phyloP scores from a whole-genome alignment of 2,113 vertebrate genomes.

The Butorides virescens region DNA sequence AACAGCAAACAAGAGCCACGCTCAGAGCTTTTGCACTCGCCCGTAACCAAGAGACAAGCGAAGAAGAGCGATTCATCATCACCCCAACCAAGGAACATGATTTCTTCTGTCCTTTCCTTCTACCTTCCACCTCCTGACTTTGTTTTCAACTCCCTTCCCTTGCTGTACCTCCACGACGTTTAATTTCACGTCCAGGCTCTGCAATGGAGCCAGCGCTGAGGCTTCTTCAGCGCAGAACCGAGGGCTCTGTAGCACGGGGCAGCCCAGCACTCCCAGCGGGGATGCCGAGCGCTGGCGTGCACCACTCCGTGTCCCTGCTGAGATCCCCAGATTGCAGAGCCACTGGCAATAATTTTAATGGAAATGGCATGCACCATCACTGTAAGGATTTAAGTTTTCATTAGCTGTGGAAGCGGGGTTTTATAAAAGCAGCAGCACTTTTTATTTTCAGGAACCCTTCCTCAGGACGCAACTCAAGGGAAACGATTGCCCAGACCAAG shows the following conservation, averaged over 20 bases:
- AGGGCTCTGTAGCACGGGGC: background rate
- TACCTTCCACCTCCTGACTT: background rate
- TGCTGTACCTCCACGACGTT: background rate
- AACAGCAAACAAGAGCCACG: background rate
- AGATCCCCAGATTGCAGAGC: background rate
- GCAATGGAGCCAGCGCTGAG: background rate
- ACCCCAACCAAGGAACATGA: background rate
- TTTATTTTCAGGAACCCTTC: background rate
- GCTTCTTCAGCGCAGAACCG: background rate
- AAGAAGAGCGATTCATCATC: background rate
- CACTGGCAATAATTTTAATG: background rate
- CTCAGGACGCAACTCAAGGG: background rate
- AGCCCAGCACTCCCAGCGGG: background rate
- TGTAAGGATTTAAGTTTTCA: background rate
- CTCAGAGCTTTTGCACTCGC: background rate
- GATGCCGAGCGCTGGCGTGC: background rate
- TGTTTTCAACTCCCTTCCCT: background rate
- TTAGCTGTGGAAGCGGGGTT: background rate
- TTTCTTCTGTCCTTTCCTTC: background rate
- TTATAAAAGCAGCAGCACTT: background rate
- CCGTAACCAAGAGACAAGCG: background rate
- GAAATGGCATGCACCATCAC: background rate
- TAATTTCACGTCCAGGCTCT: background rate
- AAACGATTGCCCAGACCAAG: background rate
- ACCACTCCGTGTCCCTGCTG: background rate